Percentiles rank a stretch among this genome's conserved stretches.
Conservation (phyloP, 2,888 invertebrate genomes). For the Leucania comma region DNA sequence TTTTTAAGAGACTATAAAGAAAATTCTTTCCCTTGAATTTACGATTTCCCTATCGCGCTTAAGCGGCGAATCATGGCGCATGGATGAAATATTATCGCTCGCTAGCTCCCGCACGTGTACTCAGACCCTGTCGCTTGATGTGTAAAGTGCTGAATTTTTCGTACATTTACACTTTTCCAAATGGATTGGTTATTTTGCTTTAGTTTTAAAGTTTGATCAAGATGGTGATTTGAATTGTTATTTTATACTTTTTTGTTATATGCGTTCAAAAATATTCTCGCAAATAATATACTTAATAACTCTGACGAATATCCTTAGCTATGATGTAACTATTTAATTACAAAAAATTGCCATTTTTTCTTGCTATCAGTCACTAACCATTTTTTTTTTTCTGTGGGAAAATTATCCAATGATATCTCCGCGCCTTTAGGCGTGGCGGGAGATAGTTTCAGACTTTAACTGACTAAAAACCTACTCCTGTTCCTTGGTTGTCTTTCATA, state of each 20-base stretch:
- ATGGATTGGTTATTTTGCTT: constrained; percentile 38
- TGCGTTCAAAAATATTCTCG: neutral
- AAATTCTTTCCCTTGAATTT: constrained; percentile 86
- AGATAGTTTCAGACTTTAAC: no score
- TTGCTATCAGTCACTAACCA: no score
- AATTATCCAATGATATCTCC: no score
- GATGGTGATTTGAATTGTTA: neutral
- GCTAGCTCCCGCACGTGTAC: constrained; percentile 75
- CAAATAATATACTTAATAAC: no score
- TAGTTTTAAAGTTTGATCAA: neutral
- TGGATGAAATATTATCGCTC: constrained; percentile 85
- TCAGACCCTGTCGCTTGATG: constrained; percentile 64
- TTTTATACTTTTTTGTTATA: no score
- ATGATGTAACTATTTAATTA: no score
- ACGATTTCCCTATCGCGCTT: constrained; percentile 88
- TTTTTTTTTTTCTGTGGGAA: no score
- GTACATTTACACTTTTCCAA: constrained; percentile 58
- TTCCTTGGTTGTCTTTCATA: no score
- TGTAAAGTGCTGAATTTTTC: constrained; percentile 68
- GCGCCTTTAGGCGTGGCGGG: no score
- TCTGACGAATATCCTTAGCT: no score
- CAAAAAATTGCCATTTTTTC: no score
- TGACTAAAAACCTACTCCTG: no score
- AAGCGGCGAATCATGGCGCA: constrained; percentile 87
- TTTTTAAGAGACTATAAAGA: constrained; percentile 86